Conservation (phyloP, 1,140 invertebrate genomes). For the Leptopilina clavipes region DNA sequence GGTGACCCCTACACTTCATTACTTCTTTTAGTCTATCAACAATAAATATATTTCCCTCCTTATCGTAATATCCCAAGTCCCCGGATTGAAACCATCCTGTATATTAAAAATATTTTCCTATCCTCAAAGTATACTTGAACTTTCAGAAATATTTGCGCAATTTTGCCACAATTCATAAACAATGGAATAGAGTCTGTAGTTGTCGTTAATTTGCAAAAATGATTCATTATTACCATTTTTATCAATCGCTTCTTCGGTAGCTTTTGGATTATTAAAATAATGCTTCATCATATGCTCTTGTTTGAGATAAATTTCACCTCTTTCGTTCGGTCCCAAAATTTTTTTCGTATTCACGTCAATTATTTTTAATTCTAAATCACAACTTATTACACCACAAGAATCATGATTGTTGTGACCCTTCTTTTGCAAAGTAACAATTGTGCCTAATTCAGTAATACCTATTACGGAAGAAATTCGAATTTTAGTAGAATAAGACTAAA, state of each 20-base stretch:
- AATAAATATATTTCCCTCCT: constrained; percentile 53
- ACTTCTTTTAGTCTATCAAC: constrained; percentile 77
- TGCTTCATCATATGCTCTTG: constrained; percentile 72
- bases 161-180: no score
- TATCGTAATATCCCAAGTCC: constrained; percentile 80
- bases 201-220: background rate
- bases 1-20: constrained; percentile 77
- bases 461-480: background rate
- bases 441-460: constrained; percentile 27
- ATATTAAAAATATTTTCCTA: background rate
- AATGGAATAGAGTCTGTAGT: no score
- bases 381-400: background rate
- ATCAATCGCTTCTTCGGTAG: constrained; percentile 73
- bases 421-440: background rate
- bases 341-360: constrained; percentile 36
- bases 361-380: constrained; percentile 37
- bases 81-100: constrained; percentile 84
- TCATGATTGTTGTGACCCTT: background rate
- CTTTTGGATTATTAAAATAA: constrained; percentile 76
- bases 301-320: constrained; percentile 57
- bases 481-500: no score
- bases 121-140: no score
- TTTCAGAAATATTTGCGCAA: no score
- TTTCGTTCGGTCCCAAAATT: constrained; percentile 52
- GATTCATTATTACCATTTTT: constrained; percentile 70